These are phyloP conservation scores for Cactoblastis cactorum DNA, from an alignment of 2,888 invertebrate genomes.

Conservation along the genomic window DNA sequence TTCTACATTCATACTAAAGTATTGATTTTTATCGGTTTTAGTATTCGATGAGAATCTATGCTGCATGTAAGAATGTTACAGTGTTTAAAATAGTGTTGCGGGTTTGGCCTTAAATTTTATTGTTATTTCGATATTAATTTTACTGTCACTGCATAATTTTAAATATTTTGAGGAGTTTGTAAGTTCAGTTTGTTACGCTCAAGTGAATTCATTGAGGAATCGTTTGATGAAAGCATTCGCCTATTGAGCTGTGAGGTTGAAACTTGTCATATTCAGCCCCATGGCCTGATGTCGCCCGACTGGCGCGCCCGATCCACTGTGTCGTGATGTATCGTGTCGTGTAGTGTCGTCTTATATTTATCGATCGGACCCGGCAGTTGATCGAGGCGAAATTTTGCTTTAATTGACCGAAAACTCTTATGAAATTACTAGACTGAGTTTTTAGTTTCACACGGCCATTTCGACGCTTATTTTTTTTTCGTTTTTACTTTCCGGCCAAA, in stretches of 20 bases:
- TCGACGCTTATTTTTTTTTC: not conserved
- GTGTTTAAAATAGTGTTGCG: too few species aligned
- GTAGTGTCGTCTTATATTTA: conserved; percentile 2
- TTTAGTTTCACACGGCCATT: not conserved
- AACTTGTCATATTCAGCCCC: not conserved
- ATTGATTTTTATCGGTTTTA: too few species aligned
- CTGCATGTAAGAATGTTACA: too few species aligned
- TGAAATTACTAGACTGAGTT: not conserved
- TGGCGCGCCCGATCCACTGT: not conserved
- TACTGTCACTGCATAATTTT: too few species aligned
- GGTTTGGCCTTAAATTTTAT: too few species aligned
- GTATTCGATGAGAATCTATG: too few species aligned
- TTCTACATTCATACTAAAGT: too few species aligned
- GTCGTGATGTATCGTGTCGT: conserved; percentile 17
- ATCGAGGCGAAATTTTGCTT: not conserved
- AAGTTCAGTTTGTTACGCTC: too few species aligned
- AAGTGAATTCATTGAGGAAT: not conserved
- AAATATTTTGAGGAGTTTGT: too few species aligned
- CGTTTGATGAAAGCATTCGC: not conserved
- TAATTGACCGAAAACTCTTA: not conserved
- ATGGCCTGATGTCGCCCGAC: not conserved
- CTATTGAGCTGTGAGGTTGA: not conserved
- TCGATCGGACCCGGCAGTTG: conserved; percentile 2
- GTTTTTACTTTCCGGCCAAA: not conserved
- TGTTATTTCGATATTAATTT: too few species aligned